Conservation (phyloP, 2,113 vertebrate species). For the Regulus satrapa region DNA sequence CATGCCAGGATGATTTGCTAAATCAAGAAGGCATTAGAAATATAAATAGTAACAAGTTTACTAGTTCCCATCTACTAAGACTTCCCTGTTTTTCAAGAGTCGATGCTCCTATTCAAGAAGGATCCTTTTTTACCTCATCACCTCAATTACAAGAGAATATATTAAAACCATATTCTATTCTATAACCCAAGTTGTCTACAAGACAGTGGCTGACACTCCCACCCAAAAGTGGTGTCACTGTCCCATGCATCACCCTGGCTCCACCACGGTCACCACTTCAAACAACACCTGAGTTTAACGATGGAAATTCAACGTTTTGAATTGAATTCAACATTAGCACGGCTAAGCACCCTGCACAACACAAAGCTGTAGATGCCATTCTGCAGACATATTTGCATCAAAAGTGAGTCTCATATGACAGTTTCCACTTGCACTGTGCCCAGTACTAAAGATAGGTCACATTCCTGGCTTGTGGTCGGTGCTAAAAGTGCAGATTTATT, state of each 20-base stretch:
- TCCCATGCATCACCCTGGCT: not conserved
- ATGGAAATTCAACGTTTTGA: not conserved
- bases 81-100: not conserved
- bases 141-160: not conserved
- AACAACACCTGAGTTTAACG: not conserved
- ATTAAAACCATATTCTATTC: not conserved
- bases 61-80: not conserved
- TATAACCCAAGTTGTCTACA: not conserved
- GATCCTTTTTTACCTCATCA: not conserved
- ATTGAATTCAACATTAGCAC: not conserved
- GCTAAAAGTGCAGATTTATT: conserved; percentile 35
- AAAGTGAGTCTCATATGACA: not conserved
- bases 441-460: conserved; percentile 29
- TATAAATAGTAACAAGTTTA: conserved; percentile 26
- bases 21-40: not conserved
- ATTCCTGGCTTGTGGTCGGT: not conserved
- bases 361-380: not conserved
- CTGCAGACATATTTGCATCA: not conserved
- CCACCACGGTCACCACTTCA: not conserved
- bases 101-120: not conserved
- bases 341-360: not conserved
- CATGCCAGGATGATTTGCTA: not conserved
- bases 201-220: not conserved
- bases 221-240: not conserved
- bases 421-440: not conserved